phyloP scores from a whole-genome alignment of 2,888 invertebrate genomes.

The Athetis lepigone region DNA sequence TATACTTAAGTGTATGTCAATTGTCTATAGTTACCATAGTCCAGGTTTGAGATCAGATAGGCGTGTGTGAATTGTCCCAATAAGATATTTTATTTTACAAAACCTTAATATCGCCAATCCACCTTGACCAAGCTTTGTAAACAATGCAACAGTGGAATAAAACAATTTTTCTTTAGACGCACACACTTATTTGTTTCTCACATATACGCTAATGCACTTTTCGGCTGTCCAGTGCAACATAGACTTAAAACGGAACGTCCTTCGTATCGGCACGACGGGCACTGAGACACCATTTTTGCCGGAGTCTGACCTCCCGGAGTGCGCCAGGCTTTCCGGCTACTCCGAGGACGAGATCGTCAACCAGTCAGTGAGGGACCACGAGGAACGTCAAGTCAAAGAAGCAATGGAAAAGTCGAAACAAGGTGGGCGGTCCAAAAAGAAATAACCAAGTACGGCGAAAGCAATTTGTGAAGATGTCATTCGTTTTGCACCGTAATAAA shows the following conservation, averaged over 20 bases:
- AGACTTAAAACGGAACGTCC: conserved; percentile 96
- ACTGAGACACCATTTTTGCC: conserved; percentile 97
- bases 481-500: conserved; percentile 59
- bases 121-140: no score
- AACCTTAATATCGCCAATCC: no score
- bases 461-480: conserved; percentile 59
- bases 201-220: neutral
- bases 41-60: no score
- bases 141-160: no score
- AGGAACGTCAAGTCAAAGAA: conserved; percentile 93
- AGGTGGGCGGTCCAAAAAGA: conserved; percentile 86
- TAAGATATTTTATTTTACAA: no score
- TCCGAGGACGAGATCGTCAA: conserved; percentile 92
- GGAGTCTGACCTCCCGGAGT: conserved; percentile 92
- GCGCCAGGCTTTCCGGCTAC: conserved; percentile 94
- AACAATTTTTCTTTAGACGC: no score
- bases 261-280: conserved; percentile 98
- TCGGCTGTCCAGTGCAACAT: conserved; percentile 93
- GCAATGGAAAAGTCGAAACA: conserved; percentile 93
- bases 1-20: no score
- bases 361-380: conserved; percentile 88
- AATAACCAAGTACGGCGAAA: conserved; percentile 64
- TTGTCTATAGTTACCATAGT: no score
- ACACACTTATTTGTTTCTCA: no score
- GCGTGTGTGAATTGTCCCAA: no score